These are phyloP conservation scores for Trogon surrucura DNA, from an alignment of 2,113 vertebrate genomes.

Conservation along the genomic window DNA sequence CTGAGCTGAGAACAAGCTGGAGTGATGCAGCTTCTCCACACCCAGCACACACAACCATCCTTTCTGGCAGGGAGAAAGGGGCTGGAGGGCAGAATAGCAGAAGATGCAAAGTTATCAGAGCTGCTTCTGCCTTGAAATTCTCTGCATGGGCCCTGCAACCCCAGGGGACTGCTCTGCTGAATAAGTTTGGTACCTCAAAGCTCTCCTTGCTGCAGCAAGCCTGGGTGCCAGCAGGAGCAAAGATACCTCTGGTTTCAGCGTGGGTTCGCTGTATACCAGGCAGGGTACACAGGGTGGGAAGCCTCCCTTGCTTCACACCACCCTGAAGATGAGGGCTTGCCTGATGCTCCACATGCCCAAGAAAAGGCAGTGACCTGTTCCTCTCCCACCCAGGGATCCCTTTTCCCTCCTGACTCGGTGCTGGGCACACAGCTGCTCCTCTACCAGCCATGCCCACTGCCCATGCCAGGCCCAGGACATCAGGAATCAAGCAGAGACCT, in stretches of 20 bases:
- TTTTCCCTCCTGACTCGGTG: not conserved
- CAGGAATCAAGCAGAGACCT: not conserved
- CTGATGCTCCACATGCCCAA: not conserved
- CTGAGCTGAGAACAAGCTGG: not conserved
- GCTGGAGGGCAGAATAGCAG: not conserved
- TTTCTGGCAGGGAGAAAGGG: fast-evolving
- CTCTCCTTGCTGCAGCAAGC: not conserved
- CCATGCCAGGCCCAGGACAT: not conserved
- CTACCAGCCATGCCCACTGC: not conserved
- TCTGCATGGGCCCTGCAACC: not conserved
- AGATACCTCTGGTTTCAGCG: not conserved
- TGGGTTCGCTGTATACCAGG: not conserved
- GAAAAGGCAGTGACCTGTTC: not conserved
- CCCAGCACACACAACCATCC: not conserved
- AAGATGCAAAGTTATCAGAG: not conserved
- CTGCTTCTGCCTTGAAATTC: not conserved
- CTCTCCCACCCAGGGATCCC: not conserved
- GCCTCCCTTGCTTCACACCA: not conserved
- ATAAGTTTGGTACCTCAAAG: not conserved
- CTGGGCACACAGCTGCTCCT: not conserved
- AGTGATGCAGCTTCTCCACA: not conserved
- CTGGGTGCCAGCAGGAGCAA: not conserved
- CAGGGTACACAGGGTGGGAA: not conserved
- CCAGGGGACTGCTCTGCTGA: not conserved
- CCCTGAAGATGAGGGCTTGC: not conserved